These are phyloP conservation scores for Mechanitis messenoides DNA, from an alignment of 2,888 invertebrate genomes.

Conservation along the genomic window DNA sequence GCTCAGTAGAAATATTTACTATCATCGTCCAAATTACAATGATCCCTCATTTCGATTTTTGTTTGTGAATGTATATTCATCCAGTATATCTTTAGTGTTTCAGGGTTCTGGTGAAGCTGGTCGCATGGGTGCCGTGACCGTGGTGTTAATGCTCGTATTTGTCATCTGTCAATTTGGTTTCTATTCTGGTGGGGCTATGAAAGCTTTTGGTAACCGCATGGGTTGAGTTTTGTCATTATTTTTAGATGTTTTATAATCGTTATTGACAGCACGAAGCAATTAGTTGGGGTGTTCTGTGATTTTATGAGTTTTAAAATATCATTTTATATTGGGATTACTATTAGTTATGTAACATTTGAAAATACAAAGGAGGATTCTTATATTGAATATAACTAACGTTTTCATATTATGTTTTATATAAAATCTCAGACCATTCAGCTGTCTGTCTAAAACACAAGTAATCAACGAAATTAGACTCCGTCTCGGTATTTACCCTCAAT, in stretches of 20 bases:
- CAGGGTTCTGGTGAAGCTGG: conserved; percentile 43
- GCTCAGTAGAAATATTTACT: conserved; percentile 68
- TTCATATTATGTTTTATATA: background rate
- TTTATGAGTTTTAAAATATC: conserved; percentile 31
- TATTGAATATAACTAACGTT: background rate
- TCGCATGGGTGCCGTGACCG: conserved; percentile 49
- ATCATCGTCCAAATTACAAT: conserved; percentile 38
- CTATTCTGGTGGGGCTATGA: conserved; percentile 71
- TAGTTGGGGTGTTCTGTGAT: conserved; percentile 38
- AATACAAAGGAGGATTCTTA: background rate
- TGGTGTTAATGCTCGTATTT: conserved; percentile 72
- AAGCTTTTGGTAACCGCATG: conserved; percentile 64
- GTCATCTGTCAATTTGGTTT: conserved; percentile 75
- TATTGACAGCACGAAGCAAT: conserved; percentile 60
- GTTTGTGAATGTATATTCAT: conserved; percentile 15
- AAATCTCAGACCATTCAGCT: background rate
- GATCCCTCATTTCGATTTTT: conserved; percentile 39
- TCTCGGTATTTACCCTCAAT: conserved; percentile 60
- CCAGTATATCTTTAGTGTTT: conserved; percentile 20
- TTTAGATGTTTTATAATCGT: conserved; percentile 63
- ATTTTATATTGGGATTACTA: conserved; percentile 27
- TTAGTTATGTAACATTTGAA: conserved; percentile 2
- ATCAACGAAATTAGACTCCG: conserved; percentile 40
- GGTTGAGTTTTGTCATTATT: conserved; percentile 71
- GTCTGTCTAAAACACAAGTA: conserved; percentile 24